A percentile compares a stretch with the other conserved stretches of the same genome.
These are phyloP conservation scores for Metaphire vulgaris DNA, from an alignment of 1,140 invertebrate species.

Conservation along the genomic window DNA sequence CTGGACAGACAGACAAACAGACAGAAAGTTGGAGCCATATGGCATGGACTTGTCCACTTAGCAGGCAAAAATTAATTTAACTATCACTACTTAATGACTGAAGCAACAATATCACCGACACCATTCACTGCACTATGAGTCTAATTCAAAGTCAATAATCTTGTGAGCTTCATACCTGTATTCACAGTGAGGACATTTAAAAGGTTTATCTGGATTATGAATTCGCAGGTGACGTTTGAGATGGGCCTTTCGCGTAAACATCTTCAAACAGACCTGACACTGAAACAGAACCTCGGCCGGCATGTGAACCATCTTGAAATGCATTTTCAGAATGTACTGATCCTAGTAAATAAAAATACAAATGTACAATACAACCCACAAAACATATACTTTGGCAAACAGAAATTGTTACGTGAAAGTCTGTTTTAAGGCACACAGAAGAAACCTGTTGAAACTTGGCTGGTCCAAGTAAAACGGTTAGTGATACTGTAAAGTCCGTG, in stretches of 20 bases:
- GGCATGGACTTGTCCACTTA: too few relatives aligned
- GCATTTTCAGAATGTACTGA: conserved; percentile 54
- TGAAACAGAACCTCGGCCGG: conserved; percentile 52
- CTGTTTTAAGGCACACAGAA: background rate
- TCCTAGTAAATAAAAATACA: conserved; percentile 38
- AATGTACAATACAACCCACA: too few relatives aligned
- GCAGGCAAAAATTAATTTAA: too few relatives aligned
- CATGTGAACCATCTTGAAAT: conserved; percentile 54
- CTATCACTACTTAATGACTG: too few relatives aligned
- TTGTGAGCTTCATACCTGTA: conserved; percentile 47
- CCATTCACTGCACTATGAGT: too few relatives aligned
- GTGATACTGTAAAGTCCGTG: background rate
- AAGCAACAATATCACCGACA: too few relatives aligned
- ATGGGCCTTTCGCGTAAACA: conserved; percentile 53
- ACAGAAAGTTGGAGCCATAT: too few relatives aligned
- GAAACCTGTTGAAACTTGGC: background rate
- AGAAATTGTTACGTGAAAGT: background rate
- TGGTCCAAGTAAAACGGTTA: background rate
- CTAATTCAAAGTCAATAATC: too few relatives aligned
- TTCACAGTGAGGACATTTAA: conserved; percentile 51
- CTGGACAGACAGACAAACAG: too few relatives aligned
- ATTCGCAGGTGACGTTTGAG: conserved; percentile 51
- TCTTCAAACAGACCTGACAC: conserved; percentile 49
- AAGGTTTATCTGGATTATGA: conserved; percentile 52
- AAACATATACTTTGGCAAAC: conserved; percentile 2